These are phyloP conservation scores for Psammodynastes pulverulentus DNA, from an alignment of 2,113 vertebrate species.

Conservation along the genomic window DNA sequence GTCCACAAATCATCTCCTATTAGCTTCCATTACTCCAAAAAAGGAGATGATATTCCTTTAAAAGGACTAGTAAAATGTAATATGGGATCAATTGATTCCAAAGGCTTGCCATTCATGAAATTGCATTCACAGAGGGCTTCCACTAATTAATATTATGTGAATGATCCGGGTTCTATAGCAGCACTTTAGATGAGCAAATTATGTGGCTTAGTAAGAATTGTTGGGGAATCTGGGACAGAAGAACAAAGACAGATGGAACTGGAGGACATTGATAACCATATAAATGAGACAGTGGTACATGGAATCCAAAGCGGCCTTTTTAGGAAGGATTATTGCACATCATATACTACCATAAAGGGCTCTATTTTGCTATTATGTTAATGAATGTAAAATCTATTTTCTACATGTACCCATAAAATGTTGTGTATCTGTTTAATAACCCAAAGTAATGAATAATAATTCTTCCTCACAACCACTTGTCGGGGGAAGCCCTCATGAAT, in stretches of 20 bases:
- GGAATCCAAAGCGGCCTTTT: not conserved
- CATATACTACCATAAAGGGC: not conserved
- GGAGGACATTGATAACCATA: not conserved
- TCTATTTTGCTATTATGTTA: not conserved
- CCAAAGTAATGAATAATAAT: not conserved
- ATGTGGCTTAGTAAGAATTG: not conserved
- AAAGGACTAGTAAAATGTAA: not conserved
- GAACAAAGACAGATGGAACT: not conserved
- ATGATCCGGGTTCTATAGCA: not conserved
- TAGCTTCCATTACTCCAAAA: not conserved
- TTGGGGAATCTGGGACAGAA: not conserved
- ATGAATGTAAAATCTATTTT: not conserved
- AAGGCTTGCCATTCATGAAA: accelerated
- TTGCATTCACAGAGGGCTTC: not conserved
- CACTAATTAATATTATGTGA: not conserved
- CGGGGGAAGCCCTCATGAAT: not conserved
- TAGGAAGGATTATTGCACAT: not conserved
- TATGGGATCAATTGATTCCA: not conserved
- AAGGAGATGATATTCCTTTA: not conserved
- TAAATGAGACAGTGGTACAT: not conserved
- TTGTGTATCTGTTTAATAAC: not conserved
- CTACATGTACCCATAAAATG: not conserved
- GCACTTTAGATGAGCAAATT: not conserved
- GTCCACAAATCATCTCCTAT: not conserved
- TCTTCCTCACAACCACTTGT: not conserved